A percentile compares a stretch with the other conserved stretches of the same genome.
phyloP scores from a whole-genome alignment of 2,888 invertebrate genomes.

The Cloeon dipterum region DNA sequence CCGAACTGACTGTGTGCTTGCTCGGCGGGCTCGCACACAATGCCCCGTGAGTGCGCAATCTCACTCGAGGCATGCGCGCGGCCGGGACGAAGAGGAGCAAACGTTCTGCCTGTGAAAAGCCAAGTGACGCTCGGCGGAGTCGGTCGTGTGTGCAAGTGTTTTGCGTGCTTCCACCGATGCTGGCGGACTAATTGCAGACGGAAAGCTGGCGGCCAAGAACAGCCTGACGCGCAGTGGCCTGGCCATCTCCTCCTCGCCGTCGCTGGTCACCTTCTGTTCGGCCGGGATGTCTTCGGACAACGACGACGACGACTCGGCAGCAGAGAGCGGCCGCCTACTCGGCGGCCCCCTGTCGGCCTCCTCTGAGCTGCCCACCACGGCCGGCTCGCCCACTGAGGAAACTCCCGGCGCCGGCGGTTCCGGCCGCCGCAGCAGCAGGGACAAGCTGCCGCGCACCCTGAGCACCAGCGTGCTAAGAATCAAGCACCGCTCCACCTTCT shows the following conservation, averaged over 20 bases:
- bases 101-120: background rate
- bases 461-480: conserved; percentile 61
- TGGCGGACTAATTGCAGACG: background rate
- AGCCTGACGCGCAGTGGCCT: conserved; percentile 6
- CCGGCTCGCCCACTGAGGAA: conserved; percentile 7
- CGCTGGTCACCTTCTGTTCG: conserved; percentile 6
- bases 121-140: background rate
- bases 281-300: conserved; percentile 5
- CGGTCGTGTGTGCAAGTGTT: background rate
- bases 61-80: background rate
- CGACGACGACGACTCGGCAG: conserved; percentile 4
- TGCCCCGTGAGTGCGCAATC: background rate
- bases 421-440: conserved; percentile 7
- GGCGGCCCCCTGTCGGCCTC: conserved; percentile 6
- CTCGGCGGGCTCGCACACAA: no score
- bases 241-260: conserved; percentile 8
- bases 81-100: background rate
- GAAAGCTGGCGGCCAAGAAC: conserved; percentile 1
- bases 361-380: conserved; percentile 7
- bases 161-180: conserved; percentile 1
- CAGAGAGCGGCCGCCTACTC: conserved; percentile 5
- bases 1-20: no score
- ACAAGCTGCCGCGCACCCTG: conserved; percentile 40
- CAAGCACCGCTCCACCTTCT: conserved; percentile 54
- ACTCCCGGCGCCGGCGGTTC: conserved; percentile 4